These are phyloP conservation scores for Nymphalis c-album DNA, from an alignment of 2,888 invertebrate species.

Conservation along the genomic window DNA sequence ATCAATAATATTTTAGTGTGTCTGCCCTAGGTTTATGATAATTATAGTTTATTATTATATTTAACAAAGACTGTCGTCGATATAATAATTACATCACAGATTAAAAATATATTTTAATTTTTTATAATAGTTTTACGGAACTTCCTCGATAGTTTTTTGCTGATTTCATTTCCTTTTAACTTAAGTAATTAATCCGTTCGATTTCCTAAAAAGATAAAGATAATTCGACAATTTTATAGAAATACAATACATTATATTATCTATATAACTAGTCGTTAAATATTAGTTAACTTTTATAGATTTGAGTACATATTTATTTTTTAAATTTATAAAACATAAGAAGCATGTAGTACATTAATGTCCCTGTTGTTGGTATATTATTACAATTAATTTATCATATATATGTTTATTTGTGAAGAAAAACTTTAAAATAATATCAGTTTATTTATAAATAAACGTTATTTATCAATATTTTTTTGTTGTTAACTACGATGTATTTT, in stretches of 20 bases:
- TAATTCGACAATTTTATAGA: slow-evolving; percentile 3
- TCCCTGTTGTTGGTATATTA: background rate
- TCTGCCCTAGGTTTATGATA: slow-evolving; percentile 21
- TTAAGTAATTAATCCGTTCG: background rate
- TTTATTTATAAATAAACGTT: background rate
- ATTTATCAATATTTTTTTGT: too few species aligned
- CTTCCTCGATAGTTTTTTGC: background rate
- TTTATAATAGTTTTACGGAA: background rate
- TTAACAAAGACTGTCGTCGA: slow-evolving; percentile 67
- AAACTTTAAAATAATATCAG: background rate
- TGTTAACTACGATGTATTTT: background rate
- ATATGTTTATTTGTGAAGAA: background rate
- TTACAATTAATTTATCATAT: background rate
- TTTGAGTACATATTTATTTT: slow-evolving; percentile 3
- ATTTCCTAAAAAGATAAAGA: background rate
- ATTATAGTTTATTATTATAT: slow-evolving; percentile 31
- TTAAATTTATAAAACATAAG: background rate
- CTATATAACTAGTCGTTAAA: slow-evolving; percentile 10
- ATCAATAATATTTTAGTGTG: slow-evolving; percentile 26
- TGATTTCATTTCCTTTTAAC: background rate
- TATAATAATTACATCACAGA: slow-evolving; percentile 52
- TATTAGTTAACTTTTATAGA: background rate
- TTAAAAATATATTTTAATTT: slow-evolving; percentile 21
- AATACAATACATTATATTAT: slow-evolving; percentile 1
- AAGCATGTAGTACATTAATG: background rate